A percentile compares a stretch with the other conserved stretches of the same genome.
Evolutionary conservation across 1,140 invertebrate species (phyloP).

Genomic region (Euschistus heros): DNA sequence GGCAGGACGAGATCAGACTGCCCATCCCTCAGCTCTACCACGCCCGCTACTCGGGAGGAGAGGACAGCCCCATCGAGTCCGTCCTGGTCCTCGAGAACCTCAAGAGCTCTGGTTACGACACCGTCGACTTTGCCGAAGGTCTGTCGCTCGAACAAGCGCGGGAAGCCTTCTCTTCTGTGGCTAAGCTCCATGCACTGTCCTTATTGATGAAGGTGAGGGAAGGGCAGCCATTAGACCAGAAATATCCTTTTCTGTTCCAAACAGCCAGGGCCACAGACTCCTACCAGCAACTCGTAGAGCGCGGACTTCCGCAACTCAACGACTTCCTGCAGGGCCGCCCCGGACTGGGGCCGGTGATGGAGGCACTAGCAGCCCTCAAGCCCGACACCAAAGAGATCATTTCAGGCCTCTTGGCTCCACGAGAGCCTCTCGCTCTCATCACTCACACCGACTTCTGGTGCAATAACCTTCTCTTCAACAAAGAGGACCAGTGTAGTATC

Average conservation of each 20-base stretch:
- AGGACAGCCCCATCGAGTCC: slow-evolving; percentile 46
- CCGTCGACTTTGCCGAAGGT: slow-evolving; percentile 53
- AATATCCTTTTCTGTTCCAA: slow-evolving; percentile 62
- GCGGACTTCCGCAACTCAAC: slow-evolving; percentile 58
- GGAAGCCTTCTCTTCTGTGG: slow-evolving; percentile 56
- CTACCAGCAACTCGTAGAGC: slow-evolving; percentile 61
- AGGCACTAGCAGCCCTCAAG: slow-evolving; percentile 42
- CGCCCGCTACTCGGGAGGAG: slow-evolving; percentile 45
- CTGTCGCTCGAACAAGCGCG: slow-evolving; percentile 50
- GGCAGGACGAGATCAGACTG: slow-evolving; percentile 35
- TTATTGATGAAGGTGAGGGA: slow-evolving; percentile 53
- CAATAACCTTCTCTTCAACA: slow-evolving; percentile 62
- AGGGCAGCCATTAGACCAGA: slow-evolving; percentile 44
- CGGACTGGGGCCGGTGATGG: slow-evolving; percentile 43
- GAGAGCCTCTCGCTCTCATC: slow-evolving; percentile 54
- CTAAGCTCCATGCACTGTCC: slow-evolving; percentile 57
- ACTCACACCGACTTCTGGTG: slow-evolving; percentile 77
- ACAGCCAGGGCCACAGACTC: slow-evolving; percentile 62
- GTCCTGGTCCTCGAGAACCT: slow-evolving; percentile 53
- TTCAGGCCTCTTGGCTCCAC: slow-evolving; percentile 49
- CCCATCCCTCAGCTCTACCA: slow-evolving; percentile 53
- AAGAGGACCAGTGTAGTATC: slow-evolving; percentile 48
- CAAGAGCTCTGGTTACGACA: slow-evolving; percentile 40
- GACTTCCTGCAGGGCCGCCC: slow-evolving; percentile 54
- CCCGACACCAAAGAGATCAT: slow-evolving; percentile 50